Conservation (phyloP, 2,888 invertebrate genomes). For the Antheraea assamensis region DNA sequence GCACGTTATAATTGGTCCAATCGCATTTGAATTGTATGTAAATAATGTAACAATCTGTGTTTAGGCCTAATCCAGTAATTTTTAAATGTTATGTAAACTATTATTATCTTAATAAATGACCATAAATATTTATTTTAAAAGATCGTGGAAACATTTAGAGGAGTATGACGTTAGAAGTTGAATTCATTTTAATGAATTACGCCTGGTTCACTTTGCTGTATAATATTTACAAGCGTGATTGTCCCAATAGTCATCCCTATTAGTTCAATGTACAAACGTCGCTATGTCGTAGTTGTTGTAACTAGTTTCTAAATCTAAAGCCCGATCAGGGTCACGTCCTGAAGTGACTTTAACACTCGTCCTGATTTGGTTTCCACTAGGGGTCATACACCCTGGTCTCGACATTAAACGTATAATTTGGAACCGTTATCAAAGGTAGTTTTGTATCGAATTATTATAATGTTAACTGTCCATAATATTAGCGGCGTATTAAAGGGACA, state of each 20-base stretch:
- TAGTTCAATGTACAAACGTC: not conserved
- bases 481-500: not conserved
- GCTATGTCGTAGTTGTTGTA: slow-evolving; percentile 17
- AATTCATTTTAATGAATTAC: not conserved
- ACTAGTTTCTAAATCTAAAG: slow-evolving; percentile 28
- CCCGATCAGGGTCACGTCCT: slow-evolving; percentile 82
- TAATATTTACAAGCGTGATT: not conserved
- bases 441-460: slow-evolving; percentile 29
- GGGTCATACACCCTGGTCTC: slow-evolving; percentile 84
- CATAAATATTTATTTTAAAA: not conserved
- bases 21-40: not conserved
- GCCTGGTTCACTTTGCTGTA: not conserved
- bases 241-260: not conserved
- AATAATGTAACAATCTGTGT: too few species aligned
- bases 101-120: too few species aligned
- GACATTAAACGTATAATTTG: slow-evolving; percentile 48
- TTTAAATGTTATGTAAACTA: not conserved
- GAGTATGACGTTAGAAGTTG: not conserved
- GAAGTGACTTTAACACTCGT: slow-evolving; percentile 84
- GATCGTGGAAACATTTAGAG: not conserved
- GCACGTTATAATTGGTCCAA: slow-evolving; percentile 26
- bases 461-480: slow-evolving; percentile 26
- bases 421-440: slow-evolving; percentile 63
- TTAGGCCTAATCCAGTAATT: not conserved
- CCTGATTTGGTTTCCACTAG: slow-evolving; percentile 92